Base-by-base conservation (phyloP, 2,797 vertebrate species). In the Galagoides demidoff region DNA sequence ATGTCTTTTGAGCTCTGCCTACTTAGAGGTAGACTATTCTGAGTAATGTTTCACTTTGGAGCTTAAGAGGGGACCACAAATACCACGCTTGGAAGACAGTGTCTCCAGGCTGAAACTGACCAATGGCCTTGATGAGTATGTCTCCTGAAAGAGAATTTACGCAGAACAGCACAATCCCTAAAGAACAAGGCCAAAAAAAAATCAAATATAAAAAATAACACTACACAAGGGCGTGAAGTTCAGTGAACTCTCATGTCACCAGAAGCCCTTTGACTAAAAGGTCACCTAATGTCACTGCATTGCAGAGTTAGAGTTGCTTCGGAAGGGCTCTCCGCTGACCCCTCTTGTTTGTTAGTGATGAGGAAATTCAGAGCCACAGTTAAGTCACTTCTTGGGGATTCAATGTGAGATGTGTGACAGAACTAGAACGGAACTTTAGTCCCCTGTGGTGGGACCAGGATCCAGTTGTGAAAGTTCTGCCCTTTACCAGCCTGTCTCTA, bases 11-110 rank as follows among this genome's bases (percentile, higher is more conserved):
- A 92, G 73, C 4, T 23, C 74, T 45, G 5, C 4, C n/a, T 74
- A 59, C 39, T 88, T 81, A 52, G 45, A 27, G 82, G 31, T 17
- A 49, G 37, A 88, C 57, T 45, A 45, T 92, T 87, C 68, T 86
- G 43, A 84, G 61, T 73, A 93, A 93, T 66, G 43, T 20, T 59
- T 59, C 8, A 34, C 17, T 82, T 77, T 70, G 31, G 93, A 85
- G 4, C 25, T 55, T 73, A 23, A 94, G 25, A 73, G 29, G 71
- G 7, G 22, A n/a, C 20, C 23, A 55, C 49, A 85, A 66, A 89
- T 66, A 92, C 19, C 59, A 52, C 55, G 31, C 22, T 59, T 82
- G 16, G 89, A 90, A 83, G 61, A 85, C 5, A 77, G 39, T 43
- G 11, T 34, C 79, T 90, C 16, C 84, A 78, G 16, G 68, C n/a